A percentile compares a stretch with the other conserved stretches of the same genome.
Conservation (phyloP, 2,797 vertebrate species). For the Sebastes trivittatus region DNA sequence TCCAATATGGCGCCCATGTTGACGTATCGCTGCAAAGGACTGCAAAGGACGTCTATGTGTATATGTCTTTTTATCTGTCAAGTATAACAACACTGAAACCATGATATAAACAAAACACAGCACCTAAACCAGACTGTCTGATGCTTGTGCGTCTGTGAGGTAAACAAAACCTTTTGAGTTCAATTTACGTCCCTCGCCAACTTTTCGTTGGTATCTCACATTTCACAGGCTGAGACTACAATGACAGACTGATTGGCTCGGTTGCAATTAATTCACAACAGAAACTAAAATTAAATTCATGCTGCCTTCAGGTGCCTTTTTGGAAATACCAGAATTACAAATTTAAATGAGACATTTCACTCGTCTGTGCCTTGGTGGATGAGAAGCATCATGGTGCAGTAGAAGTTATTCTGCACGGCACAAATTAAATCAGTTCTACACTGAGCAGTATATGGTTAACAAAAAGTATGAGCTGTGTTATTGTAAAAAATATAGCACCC, state of each 20-base stretch:
- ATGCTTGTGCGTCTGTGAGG: not conserved
- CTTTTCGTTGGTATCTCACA: not conserved
- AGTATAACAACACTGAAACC: not conserved
- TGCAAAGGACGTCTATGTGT: too few species aligned
- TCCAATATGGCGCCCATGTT: too few species aligned
- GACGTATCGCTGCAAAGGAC: too few species aligned
- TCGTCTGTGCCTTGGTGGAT: slow-evolving; percentile 7
- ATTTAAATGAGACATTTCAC: slow-evolving; percentile 73
- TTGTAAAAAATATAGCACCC: not conserved
- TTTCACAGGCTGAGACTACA: not conserved
- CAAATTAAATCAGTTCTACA: slow-evolving; percentile 31
- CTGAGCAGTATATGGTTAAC: not conserved
- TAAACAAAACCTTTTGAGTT: not conserved
- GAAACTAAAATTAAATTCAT: slow-evolving; percentile 9
- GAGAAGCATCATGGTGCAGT: slow-evolving; percentile 7
- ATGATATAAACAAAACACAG: not conserved
- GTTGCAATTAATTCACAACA: slow-evolving; percentile 24
- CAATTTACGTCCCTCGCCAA: not conserved
- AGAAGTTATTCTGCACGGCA: slow-evolving; percentile 9
- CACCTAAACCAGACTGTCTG: not conserved
- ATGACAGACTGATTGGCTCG: not conserved
- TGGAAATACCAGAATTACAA: slow-evolving; percentile 69
- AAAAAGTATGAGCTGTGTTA: not conserved
- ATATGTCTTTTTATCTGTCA: too few species aligned
- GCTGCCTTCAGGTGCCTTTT: slow-evolving; percentile 34